Evolutionary conservation across 1,140 invertebrate genomes (phyloP), one percentile per base, ranked within the genome.

Genomic region (Phymastichus coffea): DNA sequence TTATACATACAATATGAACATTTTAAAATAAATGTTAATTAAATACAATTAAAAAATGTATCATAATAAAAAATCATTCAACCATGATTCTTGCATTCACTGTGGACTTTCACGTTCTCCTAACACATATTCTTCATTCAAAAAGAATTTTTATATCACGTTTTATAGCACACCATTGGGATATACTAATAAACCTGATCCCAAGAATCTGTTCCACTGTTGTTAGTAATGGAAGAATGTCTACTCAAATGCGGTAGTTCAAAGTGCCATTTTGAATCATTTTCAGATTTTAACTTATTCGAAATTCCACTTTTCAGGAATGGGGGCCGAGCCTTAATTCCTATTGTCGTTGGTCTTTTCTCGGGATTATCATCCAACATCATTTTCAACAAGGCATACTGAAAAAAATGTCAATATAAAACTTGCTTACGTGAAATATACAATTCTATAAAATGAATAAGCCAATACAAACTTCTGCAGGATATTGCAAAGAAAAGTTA

Each of bases 351-450:
- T 30, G 93, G 92, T 19, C 94, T 79, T 56, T 85, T 78, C 4
- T 80, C 76, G 1, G 94, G 92, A 60, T 88, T 79, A 15, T 83
- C 73, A 22, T 88, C 87, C 8, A 95, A 77, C 88, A 97, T 92
- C 73, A 87, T 77, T 53, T 85, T 82, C 10, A 96, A 76, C 44
- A 95, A 80, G 3, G 85, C 75, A 67, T 80, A 84, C 91, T 93
- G 77, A 51, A 85, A 84, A 65, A 70, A 48, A 70, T 54, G 15
- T 47, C 25, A 54, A 53, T 14, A 44, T 48, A 60, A 49, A 55
- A 48, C 38, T 25, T 58, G 44, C 22, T 1, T 7, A n/a, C 46
- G 26, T 4, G 0, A 30, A 15, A 4, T 20, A 15, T 17, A 4
- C 8, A 51, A 9, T 49, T 17, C n/a, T 33, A 23, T 43, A 35